These are phyloP conservation scores for Orycteropus afer DNA, from an alignment of 2,113 vertebrate genomes.

Conservation along the genomic window DNA sequence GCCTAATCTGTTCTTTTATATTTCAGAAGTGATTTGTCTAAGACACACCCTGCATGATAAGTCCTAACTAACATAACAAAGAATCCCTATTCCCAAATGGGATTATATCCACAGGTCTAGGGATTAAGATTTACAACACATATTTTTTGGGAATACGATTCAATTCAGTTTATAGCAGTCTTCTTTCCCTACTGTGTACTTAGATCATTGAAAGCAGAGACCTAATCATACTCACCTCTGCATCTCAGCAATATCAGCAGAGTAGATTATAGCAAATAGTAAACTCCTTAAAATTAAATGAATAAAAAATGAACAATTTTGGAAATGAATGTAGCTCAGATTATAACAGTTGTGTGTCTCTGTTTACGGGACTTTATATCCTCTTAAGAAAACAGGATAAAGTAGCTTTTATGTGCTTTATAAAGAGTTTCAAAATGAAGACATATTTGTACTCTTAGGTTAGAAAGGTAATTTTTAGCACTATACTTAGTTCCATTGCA, in stretches of 20 bases:
- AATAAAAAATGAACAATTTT: not conserved
- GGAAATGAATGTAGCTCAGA: not conserved
- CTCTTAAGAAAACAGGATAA: not conserved
- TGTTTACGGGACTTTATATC: not conserved
- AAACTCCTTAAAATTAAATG: not conserved
- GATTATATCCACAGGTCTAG: not conserved
- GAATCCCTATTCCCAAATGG: not conserved
- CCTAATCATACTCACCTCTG: not conserved
- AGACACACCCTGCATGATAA: no score
- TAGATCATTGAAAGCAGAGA: not conserved
- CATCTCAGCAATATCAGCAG: not conserved
- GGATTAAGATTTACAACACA: not conserved
- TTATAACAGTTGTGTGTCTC: not conserved
- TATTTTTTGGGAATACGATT: not conserved
- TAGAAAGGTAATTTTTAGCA: not conserved
- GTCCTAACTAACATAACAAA: no score
- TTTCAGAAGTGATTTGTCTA: no score
- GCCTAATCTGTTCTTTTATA: not conserved
- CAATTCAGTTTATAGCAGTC: no score
- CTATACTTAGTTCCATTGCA: not conserved
- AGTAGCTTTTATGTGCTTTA: not conserved
- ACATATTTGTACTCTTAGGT: not conserved
- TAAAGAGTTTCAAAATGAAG: slow-evolving; percentile 19
- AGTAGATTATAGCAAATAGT: not conserved
- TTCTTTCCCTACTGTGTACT: not conserved